Conservation (phyloP, 2,113 vertebrate species). For the Prunella himalayana region DNA sequence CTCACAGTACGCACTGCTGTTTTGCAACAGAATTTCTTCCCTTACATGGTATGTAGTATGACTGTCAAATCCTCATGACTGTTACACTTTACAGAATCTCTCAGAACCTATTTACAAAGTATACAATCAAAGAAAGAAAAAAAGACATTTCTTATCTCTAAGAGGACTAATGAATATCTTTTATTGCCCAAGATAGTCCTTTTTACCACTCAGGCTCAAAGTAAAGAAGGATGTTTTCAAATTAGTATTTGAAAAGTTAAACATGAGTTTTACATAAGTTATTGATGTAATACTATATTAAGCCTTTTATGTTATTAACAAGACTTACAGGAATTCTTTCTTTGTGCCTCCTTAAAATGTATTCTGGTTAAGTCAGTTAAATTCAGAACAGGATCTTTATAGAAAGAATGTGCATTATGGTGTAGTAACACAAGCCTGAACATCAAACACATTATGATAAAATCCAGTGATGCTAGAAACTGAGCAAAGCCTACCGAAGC, state of each 20-base stretch:
- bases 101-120: neutral
- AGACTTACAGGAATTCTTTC: neutral
- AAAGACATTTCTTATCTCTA: neutral
- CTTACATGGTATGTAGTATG: neutral
- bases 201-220: neutral
- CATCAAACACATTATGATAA: neutral
- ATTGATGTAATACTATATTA: neutral
- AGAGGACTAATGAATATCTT: neutral
- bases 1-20: neutral
- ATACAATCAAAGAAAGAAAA: neutral
- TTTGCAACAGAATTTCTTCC: neutral
- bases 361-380: neutral
- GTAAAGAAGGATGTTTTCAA: neutral
- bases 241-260: neutral
- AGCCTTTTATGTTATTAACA: neutral
- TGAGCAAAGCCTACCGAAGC: neutral
- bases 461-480: neutral
- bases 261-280: neutral
- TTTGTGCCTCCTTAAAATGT: neutral
- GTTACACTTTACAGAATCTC: neutral
- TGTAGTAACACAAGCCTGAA: neutral
- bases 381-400: neutral
- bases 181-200: neutral
- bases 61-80: neutral
- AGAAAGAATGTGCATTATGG: neutral